Evolutionary conservation across 2,888 invertebrate species (phyloP), one percentile per base, ranked within the genome.

Genomic region (Chironomus tentans): DNA sequence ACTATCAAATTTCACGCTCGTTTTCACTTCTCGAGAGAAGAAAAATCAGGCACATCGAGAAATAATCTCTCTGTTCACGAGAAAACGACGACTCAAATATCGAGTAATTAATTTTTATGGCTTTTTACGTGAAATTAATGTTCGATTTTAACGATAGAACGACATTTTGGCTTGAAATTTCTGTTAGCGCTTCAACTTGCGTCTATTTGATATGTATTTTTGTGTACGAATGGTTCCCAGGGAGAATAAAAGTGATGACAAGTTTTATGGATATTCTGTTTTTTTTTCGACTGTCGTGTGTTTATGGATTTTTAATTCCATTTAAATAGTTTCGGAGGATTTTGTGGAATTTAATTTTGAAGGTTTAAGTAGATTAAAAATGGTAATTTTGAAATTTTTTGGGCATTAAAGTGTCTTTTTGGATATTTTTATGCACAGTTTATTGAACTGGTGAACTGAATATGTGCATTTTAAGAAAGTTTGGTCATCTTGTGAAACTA

Each of bases 1-100:
- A 68, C 74, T 74, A 74, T 74, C 74, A 62, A 74, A 74, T 74
- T 74, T 74, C 74, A 74, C 68, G 74, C 74, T 68, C 24, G 62
- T 72, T 72, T 74, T 73, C 73, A 46, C 65, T 47, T 28, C 18
- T 62, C 18, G 12, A 13, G 12, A 62, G 22, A 62, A 62, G 28
- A n/a, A n/a, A n/a, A n/a, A n/a, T n/a, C 7, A 38, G 38, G 38
- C 38, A 38, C 38, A 38, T 38, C 22, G 18, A 61, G 10, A 28
- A 62, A 61, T 13, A 71, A 56, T 56, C 21, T 70, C 15, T 62
- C 18, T n/a, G n/a, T 69, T 69, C 46, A 15, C 69, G 38, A 69
- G 47, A 38, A 69, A 18, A 69, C 28, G 47, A 46, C 38, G 47
- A 69, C 68, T 68, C 46, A 46, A 74, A 68, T 56, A 68, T 74